Evolutionary conservation across 2,113 vertebrate genomes (phyloP), one percentile per base, ranked within the genome.

Genomic region (Microcebus jonahi): DNA sequence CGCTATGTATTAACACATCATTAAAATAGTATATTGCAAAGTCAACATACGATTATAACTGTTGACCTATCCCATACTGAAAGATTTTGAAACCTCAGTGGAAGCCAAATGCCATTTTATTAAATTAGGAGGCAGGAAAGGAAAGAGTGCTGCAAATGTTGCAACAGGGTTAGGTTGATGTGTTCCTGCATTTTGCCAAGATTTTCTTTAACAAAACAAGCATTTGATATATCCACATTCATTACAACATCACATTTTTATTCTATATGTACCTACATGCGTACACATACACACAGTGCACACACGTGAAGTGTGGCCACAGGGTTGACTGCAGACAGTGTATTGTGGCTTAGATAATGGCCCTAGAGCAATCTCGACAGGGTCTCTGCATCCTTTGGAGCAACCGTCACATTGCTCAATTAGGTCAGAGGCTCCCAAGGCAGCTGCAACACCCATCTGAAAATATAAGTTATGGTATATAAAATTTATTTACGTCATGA

Each of bases 51-150:
- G 63, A 97, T 98, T 97, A 50, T 96, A 96, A 97, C 97, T 96
- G 95, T 97, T 97, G 97, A 98, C 94, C 96, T 97, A 91, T 97
- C 97, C 95, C 97, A 97, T 88, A 90, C 96, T 96, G 91, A 96
- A 96, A 96, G 3, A 8, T 39, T 95, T 96, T 97, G 79, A 97
- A 96, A 98, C 88, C 91, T 94, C 79, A 48, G 87, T 63, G 93
- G 93, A 98, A 98, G 97, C 98, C 97, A 97, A 97, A 95, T 93
- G 87, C 94, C 68, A 82, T 95, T 96, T 53, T 90, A 89, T 97
- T 97, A 97, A 97, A 95, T 57, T 95, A 90, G 91, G 92, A 76
- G 93, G 85, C 85, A 85, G 96, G 86, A 93, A 3, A 94, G 88
- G 94, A 70, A 89, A 97, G 96, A 96, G 90, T 70, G 36, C 91